Evolutionary conservation across 2,888 invertebrate species (phyloP), one percentile per base, ranked within the genome.

Genomic region (Nineta flava): DNA sequence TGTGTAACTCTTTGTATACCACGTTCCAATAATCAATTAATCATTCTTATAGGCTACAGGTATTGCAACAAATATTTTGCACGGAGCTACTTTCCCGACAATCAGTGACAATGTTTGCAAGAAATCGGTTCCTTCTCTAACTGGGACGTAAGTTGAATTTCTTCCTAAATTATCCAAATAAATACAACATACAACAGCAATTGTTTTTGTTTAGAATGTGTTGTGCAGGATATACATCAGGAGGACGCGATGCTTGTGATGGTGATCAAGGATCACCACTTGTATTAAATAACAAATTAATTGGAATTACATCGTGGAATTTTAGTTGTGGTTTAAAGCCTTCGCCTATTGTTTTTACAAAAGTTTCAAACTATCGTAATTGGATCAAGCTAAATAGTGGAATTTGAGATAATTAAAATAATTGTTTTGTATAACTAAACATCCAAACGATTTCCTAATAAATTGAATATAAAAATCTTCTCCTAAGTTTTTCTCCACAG

Each of bases 391-490:
- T 4, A 9, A 48, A 48, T 15, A 31, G 12, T 15, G 48, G 41
- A 9, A 41, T 41, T 17, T 48, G 40, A 48, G 3, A 43, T 15
- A 69, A 4, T 19, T 19, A 2, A 19, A 19, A 4, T 4, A 19
- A 19, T 19, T 19, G 19, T 19, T 19, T 19, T 2, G 2, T 19
- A 4, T 19, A 19, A 19, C 19, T 19, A n/a, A n/a, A n/a, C n/a
- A n/a, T n/a, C n/a, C n/a, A n/a, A n/a, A n/a, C n/a, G n/a, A n/a
- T n/a, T n/a, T n/a, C n/a, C n/a, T n/a, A n/a, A n/a, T n/a, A n/a
- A n/a, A n/a, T n/a, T n/a, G n/a, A n/a, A n/a, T n/a, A n/a, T n/a
- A n/a, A n/a, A n/a, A n/a, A n/a, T n/a, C n/a, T n/a, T n/a, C n/a
- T n/a, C n/a, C n/a, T n/a, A n/a, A n/a, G n/a, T n/a, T n/a, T n/a